Conservation (phyloP, 2,113 vertebrate species). For the Muntiacus muntjak region DNA sequence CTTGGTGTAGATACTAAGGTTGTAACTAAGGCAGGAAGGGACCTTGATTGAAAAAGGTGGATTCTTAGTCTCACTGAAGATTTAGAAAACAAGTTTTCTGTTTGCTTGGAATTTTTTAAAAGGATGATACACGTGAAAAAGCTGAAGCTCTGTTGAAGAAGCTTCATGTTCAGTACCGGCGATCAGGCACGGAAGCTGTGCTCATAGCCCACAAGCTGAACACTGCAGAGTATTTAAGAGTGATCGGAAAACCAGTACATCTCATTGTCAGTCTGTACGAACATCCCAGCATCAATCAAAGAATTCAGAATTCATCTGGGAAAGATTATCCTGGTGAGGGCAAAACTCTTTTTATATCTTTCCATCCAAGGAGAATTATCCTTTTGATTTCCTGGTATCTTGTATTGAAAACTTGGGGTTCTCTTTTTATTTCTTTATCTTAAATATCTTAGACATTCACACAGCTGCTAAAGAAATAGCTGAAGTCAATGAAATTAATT, state of each 20-base stretch:
- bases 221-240: slow-evolving; percentile 82
- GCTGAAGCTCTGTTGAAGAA: slow-evolving; percentile 88
- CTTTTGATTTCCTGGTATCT: background rate
- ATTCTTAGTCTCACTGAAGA: background rate
- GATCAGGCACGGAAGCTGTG: slow-evolving; percentile 90
- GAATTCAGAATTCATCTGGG: slow-evolving; percentile 81
- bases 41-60: background rate
- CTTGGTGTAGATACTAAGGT: background rate
- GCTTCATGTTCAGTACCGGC: slow-evolving; percentile 87
- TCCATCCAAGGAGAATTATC: background rate
- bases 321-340: slow-evolving; percentile 88
- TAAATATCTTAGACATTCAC: slow-evolving; percentile 87
- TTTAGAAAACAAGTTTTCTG: background rate
- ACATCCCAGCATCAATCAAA: slow-evolving; percentile 88
- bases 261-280: slow-evolving; percentile 91
- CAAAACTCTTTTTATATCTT: background rate
- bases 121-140: slow-evolving; percentile 83
- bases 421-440: background rate
- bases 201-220: slow-evolving; percentile 84
- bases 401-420: background rate
- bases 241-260: slow-evolving; percentile 85
- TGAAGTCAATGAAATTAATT: slow-evolving; percentile 88
- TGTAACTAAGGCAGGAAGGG: background rate
- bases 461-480: slow-evolving; percentile 90
- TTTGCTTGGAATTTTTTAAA: background rate